Evolutionary conservation across 2,113 vertebrate genomes (phyloP), one percentile per base, ranked within the genome.

Genomic region (Microtus richardsoni): DNA sequence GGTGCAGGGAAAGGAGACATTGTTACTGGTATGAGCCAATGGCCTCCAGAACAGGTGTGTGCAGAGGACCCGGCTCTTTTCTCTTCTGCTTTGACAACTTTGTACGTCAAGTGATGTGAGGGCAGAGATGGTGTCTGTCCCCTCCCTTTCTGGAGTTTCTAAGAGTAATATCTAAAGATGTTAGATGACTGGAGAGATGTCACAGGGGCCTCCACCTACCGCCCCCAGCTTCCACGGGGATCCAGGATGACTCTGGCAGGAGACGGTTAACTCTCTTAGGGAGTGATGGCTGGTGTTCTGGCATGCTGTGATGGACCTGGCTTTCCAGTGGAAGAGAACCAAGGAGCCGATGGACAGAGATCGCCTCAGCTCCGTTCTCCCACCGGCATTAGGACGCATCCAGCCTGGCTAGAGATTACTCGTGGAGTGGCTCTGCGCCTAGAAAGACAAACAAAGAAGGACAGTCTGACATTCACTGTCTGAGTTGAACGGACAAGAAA

Each of bases 121-220:
- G 78, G 36, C 79, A 94, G 84, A 92, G 82, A 60, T 58, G 49
- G 41, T 36, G 39, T 70, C 39, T 52, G 5, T 87, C n/a, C 28
- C 21, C 22, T 88, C 44, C 11, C 33, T 44, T 91, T 93, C 52
- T 54, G 47, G 88, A 52, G 73, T 77, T 94, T 94, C 66, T 86
- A 62, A 78, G 80, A 62, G n/a, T 84, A 66, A 60, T 70, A 78
- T 91, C 87, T 84, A 28, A 10, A 80, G 30, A 33, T 30, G 30
- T 82, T 75, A 52, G 70, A 39, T 58, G 49, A 97, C 30, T 39
- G 62, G 88, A 90, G 92, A 90, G 74, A 68, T 88, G 60, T 95
- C 79, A 70, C 10, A 0, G 0, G 16, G 74, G 68, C 7, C 39
- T 74, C 75, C 91, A 8, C 62, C 75, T n/a, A n/a, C 78, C 13